Base-by-base conservation (phyloP, 2,888 invertebrate genomes). In the Podabrus alpinus region DNA sequence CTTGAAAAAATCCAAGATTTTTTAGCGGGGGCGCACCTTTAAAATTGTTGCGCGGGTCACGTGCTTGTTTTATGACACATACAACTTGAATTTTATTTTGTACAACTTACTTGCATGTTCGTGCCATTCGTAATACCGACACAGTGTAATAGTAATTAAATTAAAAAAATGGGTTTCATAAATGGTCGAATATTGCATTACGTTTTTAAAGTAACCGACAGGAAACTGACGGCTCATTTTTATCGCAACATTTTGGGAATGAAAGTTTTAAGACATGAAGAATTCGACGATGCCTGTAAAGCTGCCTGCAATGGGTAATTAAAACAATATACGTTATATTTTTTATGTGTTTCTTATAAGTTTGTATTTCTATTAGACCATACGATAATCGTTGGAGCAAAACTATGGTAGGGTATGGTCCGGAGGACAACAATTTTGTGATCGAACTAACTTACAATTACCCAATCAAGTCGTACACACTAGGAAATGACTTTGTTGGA, bases 311-410 rank as follows among this genome's bases (percentile, higher is more conserved):
- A 99, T 91, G 99, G 98, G 97, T 97, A 88, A 87, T 87, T 84
- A 77, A 73, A 70, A n/a, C 68, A 73, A 13, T 10, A 13, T 21
- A 69, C 9, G 5, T 9, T 16, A 45, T 21, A n/a, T 72, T 25
- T 25, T 72, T 17, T 62, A 68, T 59, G 16, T 59, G 61, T 21
- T 66, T 69, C 66, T 69, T 66, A 71, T 25, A 1, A 2, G 13
- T 29, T 1, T 2, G 10, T 25, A 11, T 25, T 25, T 25, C 71
- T 88, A 88, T 29, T 85, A 97, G 98, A n/a, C 98, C 98, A 0
- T 99, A 98, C 84, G 96, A 95, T 82, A 97, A 97, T 83, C 93
- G 96, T 81, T 99, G 99, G 99, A 98, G 98, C 85, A 99, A 99
- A 89, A 98, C 99, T 0, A 99, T 99, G 99, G 92, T 99, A 66